Evolutionary conservation across 2,888 invertebrate species (phyloP), one percentile per base, ranked within the genome.

Genomic region (Leptinotarsa tumamoca): DNA sequence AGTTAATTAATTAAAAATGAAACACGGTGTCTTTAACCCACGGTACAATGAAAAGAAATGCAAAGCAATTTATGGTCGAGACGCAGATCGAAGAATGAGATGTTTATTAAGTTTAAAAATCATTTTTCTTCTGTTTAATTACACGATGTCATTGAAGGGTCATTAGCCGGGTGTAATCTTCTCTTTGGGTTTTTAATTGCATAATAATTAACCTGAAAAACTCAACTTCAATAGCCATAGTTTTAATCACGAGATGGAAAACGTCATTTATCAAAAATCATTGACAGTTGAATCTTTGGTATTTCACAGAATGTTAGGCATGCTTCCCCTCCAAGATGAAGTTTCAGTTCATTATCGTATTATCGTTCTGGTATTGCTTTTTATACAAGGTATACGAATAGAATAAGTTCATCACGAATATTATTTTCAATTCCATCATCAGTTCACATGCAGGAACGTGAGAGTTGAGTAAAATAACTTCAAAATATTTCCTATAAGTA

Each of bases 1-100:
- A 83, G 85, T 86, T 87, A 87, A 88, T 88, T 87, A 87, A 87
- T 87, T 87, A 86, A 85, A 86, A 86, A 86, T 83, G 83, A 85
- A 85, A 84, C 83, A 80, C 80, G 79, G 83, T 81, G 79, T 83
- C 79, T 79, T 80, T 78, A 78, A 77, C 79, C 82, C 76, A 43
- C 71, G 73, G 75, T 71, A 71, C 68, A 67, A 50, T 79, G 79
- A 79, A 84, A 83, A 84, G 81, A 83, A 83, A 82, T 72, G 71
- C 71, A 76, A 76, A 74, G 72, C 51, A 67, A 76, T 83, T 79
- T 78, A 79, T 75, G 78, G 72, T 67, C 66, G 54, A 73, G 69
- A 74, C 68, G 56, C 69, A 54, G 72, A 76, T 76, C 77, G 75
- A 80, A 79, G 81, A 80, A 83, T 81, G 82, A 84, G 83, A 84